A percentile compares a stretch with the other conserved stretches of the same genome.
Evolutionary conservation across 2,113 vertebrate genomes (phyloP).

Genomic region (Notechis scutatus): DNA sequence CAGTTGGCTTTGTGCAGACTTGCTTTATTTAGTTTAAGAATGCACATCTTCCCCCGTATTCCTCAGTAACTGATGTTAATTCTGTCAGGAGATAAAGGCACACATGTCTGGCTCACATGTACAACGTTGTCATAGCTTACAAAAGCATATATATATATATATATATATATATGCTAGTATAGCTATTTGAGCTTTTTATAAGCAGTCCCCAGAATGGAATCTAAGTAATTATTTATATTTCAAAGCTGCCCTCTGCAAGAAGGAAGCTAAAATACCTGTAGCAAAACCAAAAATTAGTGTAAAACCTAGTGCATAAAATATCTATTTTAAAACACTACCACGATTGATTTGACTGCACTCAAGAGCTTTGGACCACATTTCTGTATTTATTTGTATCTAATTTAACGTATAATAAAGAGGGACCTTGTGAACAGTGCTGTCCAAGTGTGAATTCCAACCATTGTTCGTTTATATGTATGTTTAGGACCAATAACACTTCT

Average conservation of each 20-base stretch:
- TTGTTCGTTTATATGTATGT: not conserved
- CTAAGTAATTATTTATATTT: not conserved
- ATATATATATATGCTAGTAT: not conserved
- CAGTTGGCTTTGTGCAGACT: not conserved
- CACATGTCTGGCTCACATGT: not conserved
- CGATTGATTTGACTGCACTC: not conserved
- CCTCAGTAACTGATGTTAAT: not conserved
- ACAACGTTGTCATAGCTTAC: not conserved
- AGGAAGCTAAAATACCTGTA: not conserved
- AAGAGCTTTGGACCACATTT: not conserved
- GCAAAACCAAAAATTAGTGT: not conserved
- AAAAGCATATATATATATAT: not conserved
- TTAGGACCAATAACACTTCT: not conserved
- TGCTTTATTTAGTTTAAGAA: slow-evolving; percentile 5
- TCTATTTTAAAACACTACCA: not conserved
- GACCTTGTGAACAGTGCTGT: not conserved
- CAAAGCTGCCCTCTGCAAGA: not conserved
- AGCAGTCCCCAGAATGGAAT: not conserved
- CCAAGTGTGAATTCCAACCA: not conserved
- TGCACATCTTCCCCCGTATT: not conserved
- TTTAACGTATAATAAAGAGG: not conserved
- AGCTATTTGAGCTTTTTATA: not conserved
- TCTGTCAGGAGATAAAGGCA: not conserved
- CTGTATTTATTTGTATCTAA: not conserved
- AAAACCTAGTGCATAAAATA: not conserved